Conservation (phyloP, 2,797 vertebrate species). For the Adrianichthys oophorus region DNA sequence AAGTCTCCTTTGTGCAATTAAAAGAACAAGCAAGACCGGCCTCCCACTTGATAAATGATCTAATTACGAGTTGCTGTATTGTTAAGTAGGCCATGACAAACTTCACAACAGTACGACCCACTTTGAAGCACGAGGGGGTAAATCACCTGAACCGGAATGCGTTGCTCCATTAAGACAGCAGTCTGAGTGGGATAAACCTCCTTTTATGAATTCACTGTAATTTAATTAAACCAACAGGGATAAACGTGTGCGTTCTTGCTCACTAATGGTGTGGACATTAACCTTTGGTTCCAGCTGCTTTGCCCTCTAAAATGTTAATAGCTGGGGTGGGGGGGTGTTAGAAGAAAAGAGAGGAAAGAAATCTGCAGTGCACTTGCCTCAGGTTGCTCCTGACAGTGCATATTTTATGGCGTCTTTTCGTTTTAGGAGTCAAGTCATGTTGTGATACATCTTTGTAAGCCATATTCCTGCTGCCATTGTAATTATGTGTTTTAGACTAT, state of each 20-base stretch:
- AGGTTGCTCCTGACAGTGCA: constrained; percentile 33
- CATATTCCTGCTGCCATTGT: background rate
- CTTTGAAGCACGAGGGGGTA: constrained; percentile 56
- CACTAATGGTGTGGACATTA: constrained; percentile 71
- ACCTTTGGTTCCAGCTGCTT: constrained; percentile 69
- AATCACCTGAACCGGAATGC: constrained; percentile 62
- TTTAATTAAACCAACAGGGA: constrained; percentile 77
- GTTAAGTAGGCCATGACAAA: constrained; percentile 72
- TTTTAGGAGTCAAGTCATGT: constrained; percentile 32
- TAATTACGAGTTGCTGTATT: constrained; percentile 58
- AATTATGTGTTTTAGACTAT: constrained; percentile 11
- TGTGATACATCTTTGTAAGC: constrained; percentile 19
- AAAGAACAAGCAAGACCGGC: constrained; percentile 50
- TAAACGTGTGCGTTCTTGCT: constrained; percentile 54
- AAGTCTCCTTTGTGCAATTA: constrained; percentile 22
- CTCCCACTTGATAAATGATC: constrained; percentile 59
- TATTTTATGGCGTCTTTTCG: constrained; percentile 24
- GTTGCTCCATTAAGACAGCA: constrained; percentile 58
- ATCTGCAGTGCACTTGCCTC: constrained; percentile 30
- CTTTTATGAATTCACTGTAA: constrained; percentile 67
- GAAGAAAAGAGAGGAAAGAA: constrained; percentile 16
- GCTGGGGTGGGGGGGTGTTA: constrained; percentile 18
- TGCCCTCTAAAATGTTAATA: constrained; percentile 68
- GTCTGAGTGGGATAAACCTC: constrained; percentile 56
- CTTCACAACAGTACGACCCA: constrained; percentile 59